A percentile compares a stretch with the other conserved stretches of the same genome.
These are phyloP conservation scores for Polia nebulosa DNA, from an alignment of 2,888 invertebrate species.

Conservation along the genomic window DNA sequence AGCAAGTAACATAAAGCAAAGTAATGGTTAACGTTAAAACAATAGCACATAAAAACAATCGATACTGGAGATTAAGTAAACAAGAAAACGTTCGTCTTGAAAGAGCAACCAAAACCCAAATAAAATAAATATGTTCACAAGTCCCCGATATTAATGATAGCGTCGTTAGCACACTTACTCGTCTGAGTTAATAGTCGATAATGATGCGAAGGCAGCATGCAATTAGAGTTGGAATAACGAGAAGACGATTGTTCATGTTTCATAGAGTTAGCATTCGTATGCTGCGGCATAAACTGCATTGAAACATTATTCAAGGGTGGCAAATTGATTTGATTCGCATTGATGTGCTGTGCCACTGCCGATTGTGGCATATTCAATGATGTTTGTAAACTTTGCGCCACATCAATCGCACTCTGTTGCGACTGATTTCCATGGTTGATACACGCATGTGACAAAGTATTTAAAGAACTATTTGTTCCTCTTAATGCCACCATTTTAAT, in stretches of 20 bases:
- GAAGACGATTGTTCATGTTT: conserved; percentile 82
- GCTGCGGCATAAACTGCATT: conserved; percentile 79
- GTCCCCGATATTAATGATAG: conserved; percentile 7
- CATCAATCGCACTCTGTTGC: conserved; percentile 79
- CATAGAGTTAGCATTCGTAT: conserved; percentile 71
- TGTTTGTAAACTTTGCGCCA: conserved; percentile 83
- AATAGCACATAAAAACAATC: conserved; percentile 48
- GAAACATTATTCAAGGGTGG: conserved; percentile 80
- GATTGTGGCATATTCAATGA: conserved; percentile 81
- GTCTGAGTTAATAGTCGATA: conserved; percentile 83
- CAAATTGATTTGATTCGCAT: conserved; percentile 80
- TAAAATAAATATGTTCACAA: conserved; percentile 16
- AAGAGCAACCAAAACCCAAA: conserved; percentile 24
- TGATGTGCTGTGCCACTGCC: conserved; percentile 76
- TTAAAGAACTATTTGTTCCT: conserved; percentile 82
- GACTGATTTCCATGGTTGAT: conserved; percentile 80
- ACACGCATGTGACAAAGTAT: conserved; percentile 80
- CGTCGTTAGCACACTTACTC: conserved; percentile 78
- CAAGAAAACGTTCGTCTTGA: conserved; percentile 24
- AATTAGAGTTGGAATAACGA: conserved; percentile 81
- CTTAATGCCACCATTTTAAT: conserved; percentile 88
- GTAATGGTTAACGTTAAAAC: conserved; percentile 18
- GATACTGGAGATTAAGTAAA: conserved; percentile 36
- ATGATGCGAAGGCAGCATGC: conserved; percentile 82
- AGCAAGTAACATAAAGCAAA: conserved; percentile 6